Conservation (phyloP, 2,888 invertebrate species). For the Latrodectus elegans region DNA sequence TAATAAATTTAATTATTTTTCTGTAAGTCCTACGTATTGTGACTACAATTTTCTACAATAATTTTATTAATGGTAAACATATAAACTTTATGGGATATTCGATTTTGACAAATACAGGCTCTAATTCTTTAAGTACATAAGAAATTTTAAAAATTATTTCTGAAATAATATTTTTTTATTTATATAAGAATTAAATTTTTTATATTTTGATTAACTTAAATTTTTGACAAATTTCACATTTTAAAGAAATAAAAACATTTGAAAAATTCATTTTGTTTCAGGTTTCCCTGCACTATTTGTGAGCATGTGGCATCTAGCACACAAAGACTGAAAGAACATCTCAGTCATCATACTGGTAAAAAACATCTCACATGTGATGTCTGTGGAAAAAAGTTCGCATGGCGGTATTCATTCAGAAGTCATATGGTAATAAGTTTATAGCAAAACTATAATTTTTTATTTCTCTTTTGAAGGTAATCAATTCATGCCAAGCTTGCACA, state of each 20-base stretch:
- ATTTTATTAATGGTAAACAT: too few species aligned
- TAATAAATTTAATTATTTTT: too few species aligned
- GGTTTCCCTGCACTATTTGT: slow-evolving; percentile 55
- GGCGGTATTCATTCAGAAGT: slow-evolving; percentile 68
- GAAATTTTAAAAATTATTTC: too few species aligned
- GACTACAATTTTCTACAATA: too few species aligned
- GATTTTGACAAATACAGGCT: too few species aligned
- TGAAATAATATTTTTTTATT: too few species aligned
- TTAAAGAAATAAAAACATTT: neutral
- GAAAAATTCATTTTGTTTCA: neutral
- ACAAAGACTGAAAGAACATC: slow-evolving; percentile 57
- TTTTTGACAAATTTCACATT: too few species aligned
- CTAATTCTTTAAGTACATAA: too few species aligned
- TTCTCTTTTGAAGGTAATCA: neutral
- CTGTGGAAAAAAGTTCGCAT: slow-evolving; percentile 69
- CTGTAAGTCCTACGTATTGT: too few species aligned
- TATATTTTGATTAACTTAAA: too few species aligned
- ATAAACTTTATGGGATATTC: too few species aligned
- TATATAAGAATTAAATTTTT: too few species aligned
- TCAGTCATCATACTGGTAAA: slow-evolving; percentile 61
- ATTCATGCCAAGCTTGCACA: neutral
- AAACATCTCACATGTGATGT: slow-evolving; percentile 67
- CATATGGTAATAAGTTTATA: slow-evolving; percentile 53
- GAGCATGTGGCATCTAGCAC: slow-evolving; percentile 54
- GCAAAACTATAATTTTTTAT: neutral